phyloP scores from a whole-genome alignment of 2,113 vertebrate species.

The Vombatus ursinus region DNA sequence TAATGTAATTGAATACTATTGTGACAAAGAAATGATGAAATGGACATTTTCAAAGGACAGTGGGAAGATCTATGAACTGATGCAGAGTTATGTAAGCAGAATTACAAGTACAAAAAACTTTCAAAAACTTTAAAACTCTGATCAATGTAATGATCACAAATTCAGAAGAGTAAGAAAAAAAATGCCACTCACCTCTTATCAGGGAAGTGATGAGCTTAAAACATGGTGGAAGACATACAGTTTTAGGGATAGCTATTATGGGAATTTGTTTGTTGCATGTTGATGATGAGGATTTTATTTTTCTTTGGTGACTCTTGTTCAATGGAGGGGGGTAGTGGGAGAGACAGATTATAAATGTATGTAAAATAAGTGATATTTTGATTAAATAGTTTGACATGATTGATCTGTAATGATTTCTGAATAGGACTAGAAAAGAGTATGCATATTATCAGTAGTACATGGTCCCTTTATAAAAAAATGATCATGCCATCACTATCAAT shows the following conservation, averaged over 20 bases:
- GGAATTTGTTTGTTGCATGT: background rate
- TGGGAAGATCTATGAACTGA: background rate
- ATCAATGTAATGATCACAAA: background rate
- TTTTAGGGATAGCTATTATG: background rate
- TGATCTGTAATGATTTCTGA: background rate
- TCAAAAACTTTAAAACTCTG: background rate
- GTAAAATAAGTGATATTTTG: background rate
- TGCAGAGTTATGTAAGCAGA: background rate
- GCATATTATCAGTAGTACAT: background rate
- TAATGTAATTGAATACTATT: background rate
- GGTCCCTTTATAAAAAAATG: background rate
- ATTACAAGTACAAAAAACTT: background rate
- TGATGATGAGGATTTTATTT: background rate
- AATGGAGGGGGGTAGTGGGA: background rate
- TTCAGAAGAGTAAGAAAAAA: background rate
- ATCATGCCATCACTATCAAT: background rate
- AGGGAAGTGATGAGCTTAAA: background rate
- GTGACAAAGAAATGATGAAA: background rate
- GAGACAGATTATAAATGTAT: background rate
- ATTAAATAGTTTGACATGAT: background rate
- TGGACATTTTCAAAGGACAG: no score
- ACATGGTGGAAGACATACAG: background rate
- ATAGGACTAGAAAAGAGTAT: background rate
- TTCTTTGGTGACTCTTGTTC: background rate
- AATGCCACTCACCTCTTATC: background rate